A percentile compares a stretch with the other conserved stretches of the same genome.
These are phyloP conservation scores for Limnothrissa miodon DNA, from an alignment of 2,113 vertebrate genomes.

Conservation along the genomic window DNA sequence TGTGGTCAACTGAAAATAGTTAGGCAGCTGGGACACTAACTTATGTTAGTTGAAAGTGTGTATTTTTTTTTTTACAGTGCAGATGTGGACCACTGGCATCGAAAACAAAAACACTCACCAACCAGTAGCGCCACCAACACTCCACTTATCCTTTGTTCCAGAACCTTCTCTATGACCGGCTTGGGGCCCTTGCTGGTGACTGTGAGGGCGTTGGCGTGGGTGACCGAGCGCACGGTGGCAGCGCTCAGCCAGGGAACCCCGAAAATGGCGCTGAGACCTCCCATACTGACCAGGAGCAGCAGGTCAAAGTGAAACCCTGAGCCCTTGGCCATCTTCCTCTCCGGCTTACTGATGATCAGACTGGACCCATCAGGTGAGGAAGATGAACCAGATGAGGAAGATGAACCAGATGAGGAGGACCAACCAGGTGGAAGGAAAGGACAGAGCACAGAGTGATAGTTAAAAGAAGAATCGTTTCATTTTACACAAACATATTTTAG, in stretches of 20 bases:
- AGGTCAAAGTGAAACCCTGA: constrained; percentile 94
- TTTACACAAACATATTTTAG: background rate
- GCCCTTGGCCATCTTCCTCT: constrained; percentile 92
- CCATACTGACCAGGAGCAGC: constrained; percentile 90
- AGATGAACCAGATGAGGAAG: too few species aligned
- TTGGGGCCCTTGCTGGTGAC: constrained; percentile 82
- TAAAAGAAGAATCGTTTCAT: background rate
- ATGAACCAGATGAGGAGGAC: too few species aligned
- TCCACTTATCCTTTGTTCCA: constrained; percentile 91
- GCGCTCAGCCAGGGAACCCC: constrained; percentile 97
- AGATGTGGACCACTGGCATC: too few species aligned
- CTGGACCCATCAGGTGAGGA: constrained; percentile 54
- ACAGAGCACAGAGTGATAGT: background rate
- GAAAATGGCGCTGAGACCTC: constrained; percentile 83
- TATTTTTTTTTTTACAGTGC: too few species aligned
- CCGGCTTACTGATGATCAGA: constrained; percentile 91
- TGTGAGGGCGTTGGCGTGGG: constrained; percentile 91
- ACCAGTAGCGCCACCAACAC: constrained; percentile 86
- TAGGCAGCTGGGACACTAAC: too few species aligned
- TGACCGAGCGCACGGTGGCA: constrained; percentile 89
- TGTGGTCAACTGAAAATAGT: too few species aligned
- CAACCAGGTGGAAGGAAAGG: background rate
- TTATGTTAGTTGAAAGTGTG: too few species aligned
- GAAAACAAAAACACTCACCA: constrained; percentile 75
- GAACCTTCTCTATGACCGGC: constrained; percentile 81